These are phyloP conservation scores for Sebastes paucispinis DNA, from an alignment of 2,797 vertebrate species.

Conservation along the genomic window DNA sequence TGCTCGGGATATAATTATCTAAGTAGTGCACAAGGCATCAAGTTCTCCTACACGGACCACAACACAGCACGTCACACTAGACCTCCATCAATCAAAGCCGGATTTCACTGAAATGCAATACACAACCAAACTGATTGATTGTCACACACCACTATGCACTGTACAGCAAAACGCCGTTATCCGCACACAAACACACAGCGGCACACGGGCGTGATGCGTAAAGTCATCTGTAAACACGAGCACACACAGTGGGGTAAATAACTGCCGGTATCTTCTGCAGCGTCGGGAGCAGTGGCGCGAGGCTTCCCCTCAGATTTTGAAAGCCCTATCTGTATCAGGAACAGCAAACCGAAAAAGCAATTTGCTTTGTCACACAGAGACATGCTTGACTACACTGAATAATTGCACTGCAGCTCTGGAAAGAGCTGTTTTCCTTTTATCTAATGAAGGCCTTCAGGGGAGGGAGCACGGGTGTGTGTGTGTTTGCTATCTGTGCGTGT, in stretches of 20 bases:
- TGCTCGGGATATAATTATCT: conserved; percentile 20
- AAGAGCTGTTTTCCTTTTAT: conserved; percentile 83
- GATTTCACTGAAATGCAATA: conserved; percentile 34
- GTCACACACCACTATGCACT: conserved; percentile 31
- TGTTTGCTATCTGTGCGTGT: conserved; percentile 21
- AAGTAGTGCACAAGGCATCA: conserved; percentile 11
- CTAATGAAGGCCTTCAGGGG: conserved; percentile 82
- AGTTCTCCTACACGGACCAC: conserved; percentile 27
- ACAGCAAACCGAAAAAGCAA: conserved; percentile 85
- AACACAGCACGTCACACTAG: conserved; percentile 2
- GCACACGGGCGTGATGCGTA: conserved; percentile 31
- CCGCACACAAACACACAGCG: conserved; percentile 29
- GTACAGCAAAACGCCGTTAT: conserved; percentile 28
- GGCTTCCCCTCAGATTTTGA: conserved; percentile 77
- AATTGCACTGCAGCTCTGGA: conserved; percentile 82
- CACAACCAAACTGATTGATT: conserved; percentile 41
- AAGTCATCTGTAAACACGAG: conserved; percentile 69
- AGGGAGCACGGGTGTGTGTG: conserved; percentile 16
- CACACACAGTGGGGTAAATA: conserved; percentile 77
- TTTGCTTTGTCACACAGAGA: conserved; percentile 87
- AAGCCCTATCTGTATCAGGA: conserved; percentile 82
- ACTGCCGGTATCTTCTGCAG: conserved; percentile 70
- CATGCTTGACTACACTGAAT: conserved; percentile 85
- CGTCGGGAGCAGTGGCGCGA: conserved; percentile 68
- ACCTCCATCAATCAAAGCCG: conserved; percentile 43